These are phyloP conservation scores for Elephantulus edwardii DNA, from an alignment of 2,113 vertebrate genomes.

Conservation along the genomic window DNA sequence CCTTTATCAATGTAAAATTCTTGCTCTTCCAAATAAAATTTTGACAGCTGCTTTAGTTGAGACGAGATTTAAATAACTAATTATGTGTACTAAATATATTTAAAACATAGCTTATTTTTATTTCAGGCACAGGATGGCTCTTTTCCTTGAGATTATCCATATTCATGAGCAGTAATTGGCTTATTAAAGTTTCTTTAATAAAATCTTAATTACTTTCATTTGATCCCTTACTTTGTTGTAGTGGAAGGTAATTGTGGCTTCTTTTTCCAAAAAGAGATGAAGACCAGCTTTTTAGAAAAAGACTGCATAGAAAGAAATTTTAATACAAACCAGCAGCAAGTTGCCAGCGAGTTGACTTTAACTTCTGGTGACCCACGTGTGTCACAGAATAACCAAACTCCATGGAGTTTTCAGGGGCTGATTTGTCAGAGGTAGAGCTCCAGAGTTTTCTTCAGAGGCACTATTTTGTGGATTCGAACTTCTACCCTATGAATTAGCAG, in stretches of 20 bases:
- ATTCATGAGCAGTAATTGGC: conserved; percentile 72
- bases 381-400: background rate
- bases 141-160: conserved; percentile 65
- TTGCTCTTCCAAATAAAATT: conserved; percentile 68
- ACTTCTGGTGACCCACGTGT: background rate
- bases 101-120: conserved; percentile 70
- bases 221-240: conserved; percentile 62
- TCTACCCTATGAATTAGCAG: background rate
- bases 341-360: background rate
- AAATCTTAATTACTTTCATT: conserved; percentile 73
- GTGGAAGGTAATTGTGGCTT: conserved; percentile 42
- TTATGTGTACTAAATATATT: conserved; percentile 67
- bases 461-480: background rate
- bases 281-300: background rate
- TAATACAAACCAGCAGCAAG: conserved; percentile 18
- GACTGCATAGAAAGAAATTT: conserved; percentile 4
- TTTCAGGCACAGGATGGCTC: conserved; percentile 59
- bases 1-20: conserved; percentile 48
- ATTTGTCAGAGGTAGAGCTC: background rate
- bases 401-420: background rate
- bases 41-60: conserved; percentile 63
- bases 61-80: conserved; percentile 61
- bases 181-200: conserved; percentile 76
- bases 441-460: too few species aligned
- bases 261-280: conserved; percentile 14